Base-by-base conservation (phyloP, 2,888 invertebrate species). In the Monopis laevigella region DNA sequence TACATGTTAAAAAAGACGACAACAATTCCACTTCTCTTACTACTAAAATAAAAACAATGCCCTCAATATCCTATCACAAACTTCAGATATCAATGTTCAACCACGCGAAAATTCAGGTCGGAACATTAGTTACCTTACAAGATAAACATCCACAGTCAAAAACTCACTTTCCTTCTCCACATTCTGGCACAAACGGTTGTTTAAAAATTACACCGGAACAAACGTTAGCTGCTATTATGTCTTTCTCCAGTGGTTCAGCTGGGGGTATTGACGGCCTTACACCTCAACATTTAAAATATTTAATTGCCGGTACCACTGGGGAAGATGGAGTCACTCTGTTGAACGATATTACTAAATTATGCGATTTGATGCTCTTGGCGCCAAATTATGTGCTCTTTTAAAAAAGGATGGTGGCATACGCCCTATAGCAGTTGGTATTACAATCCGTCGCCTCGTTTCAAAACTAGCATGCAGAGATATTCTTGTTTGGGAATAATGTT, bases 191-290 rank as follows among this genome's bases (percentile, higher is more conserved):
- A 29, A 12, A 11, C 12, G 11, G 12, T 29, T 29, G 17, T 10
- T 27, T 39, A 7, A 16, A 27, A 39, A 16, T 28, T 38, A 7
- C 27, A 6, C 14, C 16, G 18, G 27, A 36, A 1, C 35, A 18
- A 8, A 10, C 27, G 12, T 6, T 7, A 21, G 28, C 27, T 4
- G 18, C 36, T 8, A 29, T 42, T 8, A 5, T 28, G 36, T 42
- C 42, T 2, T 42, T 36, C 21, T 28, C 11, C 14, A 42, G 13
- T 27, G 19, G 42, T 2, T 42, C 42, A 2, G 42, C 42, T 8
- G 36, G 36, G 10, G 34, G 41, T 11, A 8, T 41, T 8, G 41
- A 41, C 29, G 41, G 41, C 14, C 41, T 41, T 2, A 28, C 28
- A 4, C 42, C 28, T 4, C 42, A 42, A 19, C 28, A 42, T n/a